Percentiles rank a stretch among this genome's conserved stretches.
These are phyloP conservation scores for Naja naja DNA, from an alignment of 2,113 vertebrate genomes.

Conservation along the genomic window DNA sequence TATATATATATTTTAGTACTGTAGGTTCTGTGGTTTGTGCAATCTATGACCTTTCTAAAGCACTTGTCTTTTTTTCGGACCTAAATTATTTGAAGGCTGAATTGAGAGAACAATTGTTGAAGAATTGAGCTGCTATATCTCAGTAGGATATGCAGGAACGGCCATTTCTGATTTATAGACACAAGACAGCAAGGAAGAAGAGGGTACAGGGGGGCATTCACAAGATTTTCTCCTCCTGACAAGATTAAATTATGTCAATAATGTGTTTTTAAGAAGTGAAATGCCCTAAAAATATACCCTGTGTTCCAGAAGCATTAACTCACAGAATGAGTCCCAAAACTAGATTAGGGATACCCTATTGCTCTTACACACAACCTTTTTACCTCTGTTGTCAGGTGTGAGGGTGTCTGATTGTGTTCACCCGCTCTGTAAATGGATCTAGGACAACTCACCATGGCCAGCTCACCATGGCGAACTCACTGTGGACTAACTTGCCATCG, in stretches of 20 bases:
- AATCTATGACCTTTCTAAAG: constrained; percentile 5
- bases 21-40: background rate
- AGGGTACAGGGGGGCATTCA: background rate
- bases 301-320: background rate
- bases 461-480: background rate
- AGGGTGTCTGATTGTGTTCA: background rate
- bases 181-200: background rate
- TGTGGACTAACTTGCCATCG: background rate
- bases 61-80: background rate
- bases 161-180: background rate
- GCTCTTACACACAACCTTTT: background rate
- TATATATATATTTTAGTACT: constrained; percentile 2
- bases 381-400: background rate
- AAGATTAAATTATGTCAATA: background rate
- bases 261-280: background rate
- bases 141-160: background rate
- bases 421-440: background rate
- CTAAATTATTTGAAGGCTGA: background rate
- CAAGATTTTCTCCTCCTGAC: background rate
- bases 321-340: background rate
- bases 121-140: background rate
- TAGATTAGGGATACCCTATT: background rate
- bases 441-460: background rate
- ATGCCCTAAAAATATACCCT: background rate
- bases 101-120: background rate